Evolutionary conservation across 2,113 vertebrate genomes (phyloP).

Genomic region (Festucalex cinctus): DNA sequence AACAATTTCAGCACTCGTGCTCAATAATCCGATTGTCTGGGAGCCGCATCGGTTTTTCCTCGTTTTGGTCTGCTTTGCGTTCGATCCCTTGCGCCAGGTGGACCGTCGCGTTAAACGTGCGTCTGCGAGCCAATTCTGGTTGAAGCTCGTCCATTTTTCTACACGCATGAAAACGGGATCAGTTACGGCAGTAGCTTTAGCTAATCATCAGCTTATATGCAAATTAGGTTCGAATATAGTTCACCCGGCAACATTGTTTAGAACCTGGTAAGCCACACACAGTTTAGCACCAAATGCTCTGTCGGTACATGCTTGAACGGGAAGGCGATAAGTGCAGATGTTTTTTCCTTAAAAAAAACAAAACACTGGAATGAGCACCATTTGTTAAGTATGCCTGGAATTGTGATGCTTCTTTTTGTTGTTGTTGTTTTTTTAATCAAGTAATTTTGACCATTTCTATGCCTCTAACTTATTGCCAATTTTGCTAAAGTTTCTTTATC

Average conservation of each 20-base stretch:
- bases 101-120: constrained; percentile 31
- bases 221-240: constrained; percentile 40
- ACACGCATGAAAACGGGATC: constrained; percentile 28
- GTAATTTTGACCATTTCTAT: not conserved
- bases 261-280: constrained; percentile 13
- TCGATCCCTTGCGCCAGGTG: constrained; percentile 29
- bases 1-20: constrained; percentile 39
- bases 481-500: too few species aligned
- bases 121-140: constrained; percentile 23
- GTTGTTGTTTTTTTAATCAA: too few species aligned
- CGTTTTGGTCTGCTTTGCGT: not conserved
- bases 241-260: constrained; percentile 26
- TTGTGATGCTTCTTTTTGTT: not conserved
- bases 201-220: constrained; percentile 26
- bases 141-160: constrained; percentile 28
- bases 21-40: constrained; percentile 50
- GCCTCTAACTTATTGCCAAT: not conserved
- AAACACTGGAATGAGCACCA: not conserved
- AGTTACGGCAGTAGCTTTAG: constrained; percentile 15
- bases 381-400: not conserved
- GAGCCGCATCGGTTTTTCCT: constrained; percentile 20
- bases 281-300: constrained; percentile 2
- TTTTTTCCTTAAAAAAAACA: not conserved
- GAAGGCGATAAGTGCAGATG: not conserved
- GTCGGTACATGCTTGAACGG: not conserved